phyloP scores from a whole-genome alignment of 2,113 vertebrate genomes.

The Dasyurus viverrinus region DNA sequence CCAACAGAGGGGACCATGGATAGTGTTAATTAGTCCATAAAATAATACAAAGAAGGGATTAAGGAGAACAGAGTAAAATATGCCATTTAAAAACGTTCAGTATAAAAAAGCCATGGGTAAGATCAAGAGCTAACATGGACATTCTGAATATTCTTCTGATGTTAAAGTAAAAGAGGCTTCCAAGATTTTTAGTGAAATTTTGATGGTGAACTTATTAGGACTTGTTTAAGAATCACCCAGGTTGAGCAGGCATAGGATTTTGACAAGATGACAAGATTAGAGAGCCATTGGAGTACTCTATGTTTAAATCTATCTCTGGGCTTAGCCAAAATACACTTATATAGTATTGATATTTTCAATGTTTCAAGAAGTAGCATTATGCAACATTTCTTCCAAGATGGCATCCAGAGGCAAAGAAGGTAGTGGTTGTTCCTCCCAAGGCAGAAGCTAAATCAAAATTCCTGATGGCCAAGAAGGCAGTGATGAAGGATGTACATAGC shows the following conservation, averaged over 20 bases:
- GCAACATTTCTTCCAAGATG: background rate
- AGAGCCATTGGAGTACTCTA: background rate
- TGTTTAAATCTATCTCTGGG: background rate
- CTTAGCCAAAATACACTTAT: background rate
- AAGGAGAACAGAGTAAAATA: background rate
- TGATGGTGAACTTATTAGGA: background rate
- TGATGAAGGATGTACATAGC: background rate
- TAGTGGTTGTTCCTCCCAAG: background rate
- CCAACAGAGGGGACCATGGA: no score
- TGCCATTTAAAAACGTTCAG: background rate
- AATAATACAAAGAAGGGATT: slow-evolving; percentile 16
- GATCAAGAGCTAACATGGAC: background rate
- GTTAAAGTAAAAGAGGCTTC: background rate
- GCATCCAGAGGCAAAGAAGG: background rate
- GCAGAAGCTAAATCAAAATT: background rate
- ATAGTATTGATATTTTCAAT: background rate
- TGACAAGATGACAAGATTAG: background rate
- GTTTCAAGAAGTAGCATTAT: background rate
- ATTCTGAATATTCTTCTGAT: background rate
- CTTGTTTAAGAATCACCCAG: background rate
- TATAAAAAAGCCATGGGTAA: background rate
- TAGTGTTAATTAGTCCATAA: background rate
- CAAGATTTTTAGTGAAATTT: background rate
- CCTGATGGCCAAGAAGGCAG: background rate
- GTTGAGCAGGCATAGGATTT: background rate